Evolutionary conservation across 2,888 invertebrate species (phyloP).

Genomic region (Xylocampa areola): DNA sequence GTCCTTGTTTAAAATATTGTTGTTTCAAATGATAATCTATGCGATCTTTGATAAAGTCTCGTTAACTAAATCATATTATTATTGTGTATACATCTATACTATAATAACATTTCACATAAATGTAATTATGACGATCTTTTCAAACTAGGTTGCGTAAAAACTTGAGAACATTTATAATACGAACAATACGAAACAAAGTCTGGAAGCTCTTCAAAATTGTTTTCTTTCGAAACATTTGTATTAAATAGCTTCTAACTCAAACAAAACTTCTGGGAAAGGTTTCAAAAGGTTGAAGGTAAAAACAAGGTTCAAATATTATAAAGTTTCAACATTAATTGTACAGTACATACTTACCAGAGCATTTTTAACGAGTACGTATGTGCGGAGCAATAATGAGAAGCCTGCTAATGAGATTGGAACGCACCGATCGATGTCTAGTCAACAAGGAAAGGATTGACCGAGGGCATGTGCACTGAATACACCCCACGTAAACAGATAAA

Average conservation of each 20-base stretch:
- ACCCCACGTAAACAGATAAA: constrained; percentile 16
- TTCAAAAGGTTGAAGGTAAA: background rate
- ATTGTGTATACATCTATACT: no score
- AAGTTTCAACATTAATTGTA: background rate
- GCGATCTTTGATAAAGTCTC: no score
- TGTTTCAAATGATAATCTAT: constrained; percentile 5
- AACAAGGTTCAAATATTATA: background rate
- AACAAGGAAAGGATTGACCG: constrained; percentile 35
- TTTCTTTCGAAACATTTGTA: background rate
- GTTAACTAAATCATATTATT: no score
- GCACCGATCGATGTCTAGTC: constrained; percentile 11
- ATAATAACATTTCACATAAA: no score
- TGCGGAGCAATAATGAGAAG: constrained; percentile 21
- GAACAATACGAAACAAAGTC: no score
- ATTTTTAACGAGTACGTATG: background rate
- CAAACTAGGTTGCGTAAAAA: no score
- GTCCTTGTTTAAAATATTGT: constrained; percentile 15
- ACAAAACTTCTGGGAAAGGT: background rate
- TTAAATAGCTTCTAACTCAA: background rate
- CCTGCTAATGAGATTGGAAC: constrained; percentile 29
- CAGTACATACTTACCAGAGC: background rate
- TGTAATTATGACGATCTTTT: no score
- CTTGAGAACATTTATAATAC: no score
- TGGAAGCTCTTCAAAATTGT: no score
- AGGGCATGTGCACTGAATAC: constrained; percentile 37